Percentiles rank a stretch among this genome's conserved stretches.
Evolutionary conservation across 2,888 invertebrate species (phyloP).

Genomic region (Stenurella melanura): DNA sequence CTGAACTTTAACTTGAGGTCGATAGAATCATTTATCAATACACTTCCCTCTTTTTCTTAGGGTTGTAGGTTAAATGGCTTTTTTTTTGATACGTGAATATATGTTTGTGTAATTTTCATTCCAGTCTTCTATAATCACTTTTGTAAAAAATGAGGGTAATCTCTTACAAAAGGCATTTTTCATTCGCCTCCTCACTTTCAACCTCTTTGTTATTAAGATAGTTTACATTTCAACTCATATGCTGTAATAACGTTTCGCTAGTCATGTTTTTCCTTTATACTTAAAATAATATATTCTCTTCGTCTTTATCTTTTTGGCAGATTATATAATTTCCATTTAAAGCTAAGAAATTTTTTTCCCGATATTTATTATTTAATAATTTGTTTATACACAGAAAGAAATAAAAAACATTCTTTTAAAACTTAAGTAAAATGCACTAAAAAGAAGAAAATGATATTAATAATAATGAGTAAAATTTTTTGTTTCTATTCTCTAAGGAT

Average conservation of each 20-base stretch:
- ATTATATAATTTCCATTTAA: background rate
- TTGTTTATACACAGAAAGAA: no score
- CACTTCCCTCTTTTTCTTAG: constrained; percentile 41
- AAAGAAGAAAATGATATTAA: no score
- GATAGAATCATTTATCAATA: constrained; percentile 61
- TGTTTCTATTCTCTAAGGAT: no score
- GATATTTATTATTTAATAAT: no score
- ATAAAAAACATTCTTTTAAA: no score
- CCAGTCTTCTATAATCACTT: constrained; percentile 29
- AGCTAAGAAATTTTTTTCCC: no score
- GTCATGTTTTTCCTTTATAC: background rate
- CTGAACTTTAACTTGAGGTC: constrained; percentile 61
- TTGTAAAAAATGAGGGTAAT: constrained; percentile 28
- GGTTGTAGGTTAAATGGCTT: constrained; percentile 50
- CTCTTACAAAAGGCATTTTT: constrained; percentile 12
- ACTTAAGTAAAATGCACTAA: no score
- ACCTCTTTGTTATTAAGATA: background rate
- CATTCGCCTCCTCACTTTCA: constrained; percentile 4
- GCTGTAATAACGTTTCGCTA: background rate
- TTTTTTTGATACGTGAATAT: constrained; percentile 56
- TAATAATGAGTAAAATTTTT: no score
- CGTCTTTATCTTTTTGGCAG: background rate
- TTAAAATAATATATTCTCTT: background rate
- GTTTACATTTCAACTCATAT: background rate
- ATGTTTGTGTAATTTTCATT: constrained; percentile 52